Evolutionary conservation across 1,140 invertebrate species (phyloP), one percentile per base, ranked within the genome.

Genomic region (Cydia fagiglandana): DNA sequence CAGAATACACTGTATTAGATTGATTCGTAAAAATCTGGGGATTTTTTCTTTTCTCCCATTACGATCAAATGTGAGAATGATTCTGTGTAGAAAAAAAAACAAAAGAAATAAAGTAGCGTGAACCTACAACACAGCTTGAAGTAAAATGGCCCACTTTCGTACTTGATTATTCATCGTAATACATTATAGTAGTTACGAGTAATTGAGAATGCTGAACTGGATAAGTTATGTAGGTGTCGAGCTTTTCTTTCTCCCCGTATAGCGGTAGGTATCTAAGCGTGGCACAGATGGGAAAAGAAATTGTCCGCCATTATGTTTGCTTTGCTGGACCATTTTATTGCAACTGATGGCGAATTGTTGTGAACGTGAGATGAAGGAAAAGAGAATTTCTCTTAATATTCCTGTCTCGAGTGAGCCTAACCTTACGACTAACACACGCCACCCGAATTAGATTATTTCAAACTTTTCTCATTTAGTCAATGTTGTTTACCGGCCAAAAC

Each of bases 261-360:
- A 64, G 17, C 70, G 34, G 56, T n/a, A 38, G 34, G 56, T n/a
- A 38, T 13, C 20, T 70, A 66, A 56, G 15, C 53, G 53, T 66
- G 76, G 74, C 80, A 77, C 84, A 86, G 84, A 83, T 86, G 84
- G 76, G 79, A 73, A 82, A 82, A 82, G 84, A 79, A 83, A 83
- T 82, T 83, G 84, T 81, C 81, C 73, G 75, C 81, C 80, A 81
- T 86, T 84, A 86, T 80, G 73, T 81, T 76, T 80, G 76, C 78
- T 79, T 77, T 78, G 77, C 80, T 73, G 77, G 76, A 82, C 79
- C 80, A 80, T 84, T 86, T 86, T 80, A 84, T 83, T 82, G 81
- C 81, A 77, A 79, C 78, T 84, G 76, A 84, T 84, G 79, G 81
- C 68, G 78, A 81, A 84, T 82, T 83, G 81, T 81, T 83, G 75